phyloP scores from a whole-genome alignment of 1,140 invertebrate genomes.

The Antheraea mylitta region DNA sequence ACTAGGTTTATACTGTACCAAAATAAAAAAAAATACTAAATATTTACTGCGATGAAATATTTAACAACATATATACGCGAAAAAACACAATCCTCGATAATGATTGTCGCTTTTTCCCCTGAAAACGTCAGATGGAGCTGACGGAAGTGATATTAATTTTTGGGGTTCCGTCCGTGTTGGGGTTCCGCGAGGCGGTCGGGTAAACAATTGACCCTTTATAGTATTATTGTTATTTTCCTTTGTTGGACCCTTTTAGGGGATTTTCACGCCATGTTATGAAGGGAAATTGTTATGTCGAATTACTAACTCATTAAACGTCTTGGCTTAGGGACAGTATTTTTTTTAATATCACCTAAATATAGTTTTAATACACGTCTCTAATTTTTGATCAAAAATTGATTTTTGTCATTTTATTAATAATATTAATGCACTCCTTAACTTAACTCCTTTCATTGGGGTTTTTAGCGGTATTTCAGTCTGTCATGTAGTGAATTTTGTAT shows the following conservation, averaged over 20 bases:
- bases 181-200: slow-evolving; percentile 22
- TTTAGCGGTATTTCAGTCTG: too few species aligned
- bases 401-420: too few species aligned
- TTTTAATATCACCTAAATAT: background rate
- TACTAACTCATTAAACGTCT: background rate
- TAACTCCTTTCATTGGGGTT: too few species aligned
- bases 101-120: slow-evolving; percentile 26
- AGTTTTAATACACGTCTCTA: background rate
- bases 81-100: slow-evolving; percentile 13
- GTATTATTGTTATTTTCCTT: slow-evolving; percentile 30
- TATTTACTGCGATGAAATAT: background rate
- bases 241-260: slow-evolving; percentile 19
- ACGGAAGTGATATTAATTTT: slow-evolving; percentile 31
- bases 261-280: slow-evolving; percentile 22
- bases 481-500: too few species aligned
- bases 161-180: slow-evolving; percentile 11
- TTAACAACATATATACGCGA: background rate
- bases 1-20: too few species aligned
- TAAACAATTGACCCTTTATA: slow-evolving; percentile 28
- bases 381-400: too few species aligned
- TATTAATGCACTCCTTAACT: too few species aligned
- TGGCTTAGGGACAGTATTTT: background rate
- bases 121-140: slow-evolving; percentile 24
- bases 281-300: slow-evolving; percentile 13
- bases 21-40: background rate